Percentiles rank a stretch among this genome's conserved stretches.
phyloP scores from a whole-genome alignment of 2,888 invertebrate genomes.

The Neuroscelio doddi region DNA sequence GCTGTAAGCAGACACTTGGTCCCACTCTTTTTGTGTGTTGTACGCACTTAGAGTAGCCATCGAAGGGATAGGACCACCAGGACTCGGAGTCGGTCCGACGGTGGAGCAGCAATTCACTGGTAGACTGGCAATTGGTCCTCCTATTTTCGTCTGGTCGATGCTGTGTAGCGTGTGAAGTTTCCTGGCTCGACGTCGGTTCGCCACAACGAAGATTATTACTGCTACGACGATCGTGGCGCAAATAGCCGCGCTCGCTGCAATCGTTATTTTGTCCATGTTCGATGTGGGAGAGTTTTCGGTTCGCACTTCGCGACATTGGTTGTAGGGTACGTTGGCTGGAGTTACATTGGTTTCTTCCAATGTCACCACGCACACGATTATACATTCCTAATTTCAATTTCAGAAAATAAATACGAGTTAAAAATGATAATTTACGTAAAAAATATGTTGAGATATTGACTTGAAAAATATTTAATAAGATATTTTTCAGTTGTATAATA shows the following conservation, averaged over 20 bases:
- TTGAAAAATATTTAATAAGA: too few relatives aligned
- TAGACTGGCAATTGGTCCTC: conserved; percentile 81
- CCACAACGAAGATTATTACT: conserved; percentile 91
- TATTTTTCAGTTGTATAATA: too few relatives aligned
- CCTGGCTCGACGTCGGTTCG: conserved; percentile 84
- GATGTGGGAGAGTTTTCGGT: conserved; percentile 87
- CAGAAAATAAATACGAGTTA: conserved; percentile 10
- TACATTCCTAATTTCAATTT: conserved; percentile 82
- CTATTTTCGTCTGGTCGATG: conserved; percentile 80
- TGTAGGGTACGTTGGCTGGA: conserved; percentile 88
- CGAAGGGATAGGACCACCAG: conserved; percentile 83
- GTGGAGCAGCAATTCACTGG: conserved; percentile 87
- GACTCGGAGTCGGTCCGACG: conserved; percentile 82
- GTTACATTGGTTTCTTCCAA: conserved; percentile 91
- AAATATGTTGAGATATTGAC: too few relatives aligned
- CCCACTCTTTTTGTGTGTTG: conserved; percentile 90
- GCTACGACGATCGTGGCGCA: conserved; percentile 94
- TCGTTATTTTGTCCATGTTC: conserved; percentile 96
- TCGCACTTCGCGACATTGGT: conserved; percentile 91
- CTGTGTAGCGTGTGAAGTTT: conserved; percentile 80
- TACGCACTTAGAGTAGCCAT: conserved; percentile 88
- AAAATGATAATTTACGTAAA: too few relatives aligned
- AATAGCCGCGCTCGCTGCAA: conserved; percentile 93
- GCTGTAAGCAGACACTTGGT: conserved; percentile 92
- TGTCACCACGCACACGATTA: conserved; percentile 93